Conservation (phyloP, 2,113 vertebrate genomes). For the Cathartes aura region DNA sequence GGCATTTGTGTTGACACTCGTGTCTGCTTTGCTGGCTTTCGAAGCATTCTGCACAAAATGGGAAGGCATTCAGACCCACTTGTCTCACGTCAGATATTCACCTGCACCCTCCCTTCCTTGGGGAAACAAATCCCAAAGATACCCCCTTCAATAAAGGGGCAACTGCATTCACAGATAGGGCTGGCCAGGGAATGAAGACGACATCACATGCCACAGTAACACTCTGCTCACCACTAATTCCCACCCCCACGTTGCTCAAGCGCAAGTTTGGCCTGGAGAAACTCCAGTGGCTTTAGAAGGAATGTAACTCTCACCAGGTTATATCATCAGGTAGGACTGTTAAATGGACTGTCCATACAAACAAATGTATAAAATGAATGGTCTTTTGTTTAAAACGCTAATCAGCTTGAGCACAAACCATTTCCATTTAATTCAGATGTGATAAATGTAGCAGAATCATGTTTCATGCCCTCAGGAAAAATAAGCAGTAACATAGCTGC, state of each 20-base stretch:
- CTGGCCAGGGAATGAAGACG: background rate
- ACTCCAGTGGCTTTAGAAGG: background rate
- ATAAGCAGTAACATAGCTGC: conserved; percentile 25
- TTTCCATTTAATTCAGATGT: background rate
- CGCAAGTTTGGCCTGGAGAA: background rate
- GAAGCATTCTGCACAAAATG: conserved; percentile 83
- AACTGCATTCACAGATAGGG: background rate
- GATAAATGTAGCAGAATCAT: conserved; percentile 12
- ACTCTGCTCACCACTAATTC: background rate
- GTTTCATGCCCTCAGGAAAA: conserved; percentile 10
- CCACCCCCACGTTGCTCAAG: background rate
- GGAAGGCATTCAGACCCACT: background rate
- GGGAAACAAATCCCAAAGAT: background rate
- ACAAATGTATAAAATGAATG: background rate
- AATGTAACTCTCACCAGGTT: background rate
- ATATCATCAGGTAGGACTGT: background rate
- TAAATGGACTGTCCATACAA: background rate
- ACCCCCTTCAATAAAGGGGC: background rate
- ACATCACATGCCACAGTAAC: accelerated
- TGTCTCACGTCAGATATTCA: accelerated
- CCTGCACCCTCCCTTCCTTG: background rate
- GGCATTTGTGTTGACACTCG: conserved; percentile 74
- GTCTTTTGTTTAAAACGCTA: conserved; percentile 20
- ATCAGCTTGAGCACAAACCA: background rate
- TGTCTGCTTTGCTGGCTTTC: conserved; percentile 89